These are phyloP conservation scores for Lucifuga dentata DNA, from an alignment of 2,113 vertebrate genomes.

Conservation along the genomic window DNA sequence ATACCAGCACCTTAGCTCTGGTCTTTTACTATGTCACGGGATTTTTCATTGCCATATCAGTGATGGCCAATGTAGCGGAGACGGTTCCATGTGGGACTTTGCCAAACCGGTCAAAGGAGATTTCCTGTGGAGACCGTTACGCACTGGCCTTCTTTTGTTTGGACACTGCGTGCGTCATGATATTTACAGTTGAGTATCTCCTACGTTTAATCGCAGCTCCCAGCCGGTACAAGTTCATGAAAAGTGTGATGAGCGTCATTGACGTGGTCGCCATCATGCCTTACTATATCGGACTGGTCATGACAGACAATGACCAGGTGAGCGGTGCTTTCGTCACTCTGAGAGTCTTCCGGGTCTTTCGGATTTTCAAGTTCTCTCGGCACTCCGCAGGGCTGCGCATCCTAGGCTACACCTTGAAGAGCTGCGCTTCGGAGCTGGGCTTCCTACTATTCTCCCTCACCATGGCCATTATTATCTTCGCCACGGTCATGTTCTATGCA, in stretches of 20 bases:
- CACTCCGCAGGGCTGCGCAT: slow-evolving; percentile 98
- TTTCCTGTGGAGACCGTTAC: slow-evolving; percentile 96
- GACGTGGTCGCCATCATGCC: slow-evolving; percentile 99
- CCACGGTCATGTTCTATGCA: slow-evolving; percentile 99
- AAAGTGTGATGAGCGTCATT: slow-evolving; percentile 99
- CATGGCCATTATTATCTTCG: slow-evolving; percentile 99
- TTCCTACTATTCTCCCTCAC: slow-evolving; percentile 99
- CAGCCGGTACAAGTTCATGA: slow-evolving; percentile 95
- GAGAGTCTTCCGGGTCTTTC: slow-evolving; percentile 98
- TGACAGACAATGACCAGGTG: slow-evolving; percentile 99
- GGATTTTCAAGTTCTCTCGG: slow-evolving; percentile 99
- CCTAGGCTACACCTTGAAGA: slow-evolving; percentile 98
- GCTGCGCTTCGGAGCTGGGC: slow-evolving; percentile 97
- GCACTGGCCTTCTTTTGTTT: slow-evolving; percentile 97
- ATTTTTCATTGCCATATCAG: slow-evolving; percentile 99
- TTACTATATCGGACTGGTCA: slow-evolving; percentile 97
- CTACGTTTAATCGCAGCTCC: slow-evolving; percentile 93
- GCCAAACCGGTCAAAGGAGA: slow-evolving; percentile 87
- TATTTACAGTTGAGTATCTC: slow-evolving; percentile 97
- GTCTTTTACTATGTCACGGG: slow-evolving; percentile 99
- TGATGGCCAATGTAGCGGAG: slow-evolving; percentile 97
- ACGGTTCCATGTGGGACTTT: slow-evolving; percentile 93
- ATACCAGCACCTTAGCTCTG: slow-evolving; percentile 97
- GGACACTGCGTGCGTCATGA: slow-evolving; percentile 99
- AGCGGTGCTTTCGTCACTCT: slow-evolving; percentile 98